These are phyloP conservation scores for Clytia hemisphaerica DNA, from an alignment of 30 jellyfish, hydroid and myxozoan species.

Conservation along the genomic window DNA sequence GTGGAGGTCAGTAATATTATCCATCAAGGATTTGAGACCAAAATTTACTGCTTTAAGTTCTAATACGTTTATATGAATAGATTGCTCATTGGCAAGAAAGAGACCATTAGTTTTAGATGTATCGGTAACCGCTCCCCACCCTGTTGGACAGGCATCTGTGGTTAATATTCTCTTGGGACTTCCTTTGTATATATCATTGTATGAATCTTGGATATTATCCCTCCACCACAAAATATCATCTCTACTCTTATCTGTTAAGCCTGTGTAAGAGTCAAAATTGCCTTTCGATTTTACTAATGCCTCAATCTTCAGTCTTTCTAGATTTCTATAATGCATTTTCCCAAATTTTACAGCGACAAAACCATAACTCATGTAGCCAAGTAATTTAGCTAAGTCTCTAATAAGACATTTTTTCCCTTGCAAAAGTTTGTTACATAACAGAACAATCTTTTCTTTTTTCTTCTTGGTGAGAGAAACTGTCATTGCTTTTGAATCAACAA, in stretches of 20 bases:
- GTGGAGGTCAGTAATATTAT: background rate
- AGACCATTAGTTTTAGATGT: background rate
- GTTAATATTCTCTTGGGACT: constrained; percentile 5
- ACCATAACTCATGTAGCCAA: too few species aligned
- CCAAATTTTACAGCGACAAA: too few species aligned
- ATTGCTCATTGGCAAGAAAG: background rate
- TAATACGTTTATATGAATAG: constrained; percentile 15
- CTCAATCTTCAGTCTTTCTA: too few species aligned
- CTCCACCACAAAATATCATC: constrained; percentile 23
- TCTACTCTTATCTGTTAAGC: background rate
- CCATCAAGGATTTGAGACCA: constrained; percentile 19
- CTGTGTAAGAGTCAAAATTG: constrained; percentile 1
- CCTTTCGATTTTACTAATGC: constrained; percentile 2
- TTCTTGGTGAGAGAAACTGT: background rate
- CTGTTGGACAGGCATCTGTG: constrained; percentile 17
- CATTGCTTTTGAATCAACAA: constrained; percentile 5
- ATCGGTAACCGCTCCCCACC: constrained; percentile 11
- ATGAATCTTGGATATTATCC: background rate
- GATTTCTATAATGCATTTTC: too few species aligned
- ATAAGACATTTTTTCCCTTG: too few species aligned
- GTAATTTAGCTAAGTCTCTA: too few species aligned
- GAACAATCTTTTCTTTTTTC: background rate
- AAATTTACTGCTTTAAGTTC: constrained; percentile 21
- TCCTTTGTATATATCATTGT: constrained; percentile 17
- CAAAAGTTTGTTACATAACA: too few species aligned